Percentiles rank a stretch among this genome's conserved stretches.
Evolutionary conservation across 2,888 invertebrate species (phyloP).

Genomic region (Ypsolopha sequella): DNA sequence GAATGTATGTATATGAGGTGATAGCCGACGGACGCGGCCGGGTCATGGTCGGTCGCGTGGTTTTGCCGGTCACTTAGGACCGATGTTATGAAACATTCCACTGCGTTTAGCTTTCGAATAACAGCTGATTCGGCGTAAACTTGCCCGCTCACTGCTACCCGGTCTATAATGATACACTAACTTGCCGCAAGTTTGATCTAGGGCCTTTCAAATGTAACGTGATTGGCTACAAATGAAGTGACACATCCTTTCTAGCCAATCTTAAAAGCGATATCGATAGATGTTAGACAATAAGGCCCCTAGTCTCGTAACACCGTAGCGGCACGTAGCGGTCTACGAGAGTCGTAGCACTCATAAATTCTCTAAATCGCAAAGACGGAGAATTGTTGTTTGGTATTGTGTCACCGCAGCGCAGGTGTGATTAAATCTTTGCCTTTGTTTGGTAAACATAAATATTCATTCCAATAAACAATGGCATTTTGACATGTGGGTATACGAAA

Average conservation of each 20-base stretch:
- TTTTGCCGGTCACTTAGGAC: neutral
- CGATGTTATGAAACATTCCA: constrained; percentile 4
- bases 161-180: neutral
- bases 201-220: too few species aligned
- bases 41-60: constrained; percentile 6
- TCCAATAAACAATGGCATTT: neutral
- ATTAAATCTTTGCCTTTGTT: neutral
- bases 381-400: too few species aligned
- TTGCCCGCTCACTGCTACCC: neutral
- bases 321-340: neutral
- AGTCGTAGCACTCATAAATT: neutral
- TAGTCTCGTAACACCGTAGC: neutral
- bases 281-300: too few species aligned
- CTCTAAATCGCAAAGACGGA: too few species aligned
- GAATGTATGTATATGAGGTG: neutral
- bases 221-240: too few species aligned
- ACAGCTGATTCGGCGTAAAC: neutral
- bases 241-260: too few species aligned
- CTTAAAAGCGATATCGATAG: too few species aligned
- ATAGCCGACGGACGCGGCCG: neutral
- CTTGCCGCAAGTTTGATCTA: neutral
- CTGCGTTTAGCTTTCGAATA: neutral
- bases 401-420: too few species aligned
- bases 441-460: neutral
- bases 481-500: neutral